Conservation (phyloP, 2,888 invertebrate species). For the Anoncus sp. region DNA sequence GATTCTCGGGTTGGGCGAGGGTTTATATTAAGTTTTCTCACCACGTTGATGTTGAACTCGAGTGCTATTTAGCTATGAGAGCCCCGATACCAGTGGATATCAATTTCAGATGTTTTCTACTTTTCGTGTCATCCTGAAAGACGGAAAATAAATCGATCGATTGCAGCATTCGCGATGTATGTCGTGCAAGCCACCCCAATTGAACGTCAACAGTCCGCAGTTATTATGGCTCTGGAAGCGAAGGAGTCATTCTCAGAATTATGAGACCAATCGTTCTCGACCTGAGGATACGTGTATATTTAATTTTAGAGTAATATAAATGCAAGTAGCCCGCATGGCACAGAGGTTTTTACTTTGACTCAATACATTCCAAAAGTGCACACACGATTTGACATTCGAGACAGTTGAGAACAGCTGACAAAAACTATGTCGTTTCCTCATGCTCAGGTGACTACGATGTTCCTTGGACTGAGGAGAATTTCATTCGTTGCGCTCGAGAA, state of each 20-base stretch:
- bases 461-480: conserved; percentile 41
- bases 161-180: conserved; percentile 19
- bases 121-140: conserved; percentile 1
- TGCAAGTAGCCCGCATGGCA: not conserved
- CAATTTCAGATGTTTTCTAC: conserved; percentile 2
- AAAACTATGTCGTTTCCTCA: conserved; percentile 23
- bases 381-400: conserved; percentile 3
- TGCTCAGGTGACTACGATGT: conserved; percentile 20
- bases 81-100: not conserved
- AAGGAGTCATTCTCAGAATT: conserved; percentile 30
- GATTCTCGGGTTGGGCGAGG: not conserved
- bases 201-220: conserved; percentile 76
- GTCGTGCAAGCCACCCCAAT: conserved; percentile 64
- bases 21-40: conserved; percentile 20
- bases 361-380: conserved; percentile 4
- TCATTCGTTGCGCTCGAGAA: conserved; percentile 40
- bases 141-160: conserved; percentile 51
- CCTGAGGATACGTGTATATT: not conserved
- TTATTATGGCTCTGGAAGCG: conserved; percentile 65
- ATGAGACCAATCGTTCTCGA: conserved; percentile 16
- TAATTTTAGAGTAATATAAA: conserved; percentile 20
- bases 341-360: not conserved
- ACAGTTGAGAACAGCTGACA: conserved; percentile 1
- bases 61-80: not conserved
- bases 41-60: conserved; percentile 16